Percentiles rank a stretch among this genome's conserved stretches.
Conservation (phyloP, 2,888 invertebrate genomes). For the Eupeodes luniger region DNA sequence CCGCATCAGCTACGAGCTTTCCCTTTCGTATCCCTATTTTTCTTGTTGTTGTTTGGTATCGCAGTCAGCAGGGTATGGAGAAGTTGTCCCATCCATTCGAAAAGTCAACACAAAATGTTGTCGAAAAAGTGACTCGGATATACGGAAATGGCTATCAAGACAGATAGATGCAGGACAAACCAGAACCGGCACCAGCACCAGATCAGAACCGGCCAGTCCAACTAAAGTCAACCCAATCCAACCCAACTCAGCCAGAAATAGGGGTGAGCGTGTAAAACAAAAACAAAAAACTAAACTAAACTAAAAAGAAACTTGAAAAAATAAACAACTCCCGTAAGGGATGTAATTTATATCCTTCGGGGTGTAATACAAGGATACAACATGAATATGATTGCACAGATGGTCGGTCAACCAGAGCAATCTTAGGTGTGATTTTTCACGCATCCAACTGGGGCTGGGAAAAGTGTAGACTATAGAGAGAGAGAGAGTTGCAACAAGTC, state of each 20-base stretch:
- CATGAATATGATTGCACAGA: constrained; percentile 66
- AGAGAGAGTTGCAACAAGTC: constrained; percentile 56
- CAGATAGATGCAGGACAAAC: constrained; percentile 8
- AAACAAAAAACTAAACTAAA: constrained; percentile 16
- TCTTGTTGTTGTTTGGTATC: not conserved
- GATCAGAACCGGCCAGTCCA: too few relatives aligned
- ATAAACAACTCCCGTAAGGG: constrained; percentile 37
- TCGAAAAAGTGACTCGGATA: constrained; percentile 23
- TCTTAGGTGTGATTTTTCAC: constrained; percentile 70
- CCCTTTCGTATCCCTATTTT: constrained; percentile 42
- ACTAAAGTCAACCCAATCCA: too few relatives aligned
- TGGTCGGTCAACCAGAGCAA: constrained; percentile 60
- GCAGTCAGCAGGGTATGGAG: not conserved
- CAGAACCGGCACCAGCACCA: too few relatives aligned
- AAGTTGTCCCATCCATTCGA: constrained; percentile 37
- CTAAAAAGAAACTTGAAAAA: constrained; percentile 39
- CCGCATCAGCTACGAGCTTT: constrained; percentile 39
- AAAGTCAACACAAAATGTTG: constrained; percentile 59
- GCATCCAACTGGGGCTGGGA: constrained; percentile 38
- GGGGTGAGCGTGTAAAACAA: constrained; percentile 15
- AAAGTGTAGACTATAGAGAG: too few relatives aligned
- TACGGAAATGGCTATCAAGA: constrained; percentile 48
- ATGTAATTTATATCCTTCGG: constrained; percentile 66
- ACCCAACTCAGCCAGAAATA: not conserved
- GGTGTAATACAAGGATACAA: constrained; percentile 47